Conservation (phyloP, 2,797 vertebrate species). For the Muraenolepis orangiensis region DNA sequence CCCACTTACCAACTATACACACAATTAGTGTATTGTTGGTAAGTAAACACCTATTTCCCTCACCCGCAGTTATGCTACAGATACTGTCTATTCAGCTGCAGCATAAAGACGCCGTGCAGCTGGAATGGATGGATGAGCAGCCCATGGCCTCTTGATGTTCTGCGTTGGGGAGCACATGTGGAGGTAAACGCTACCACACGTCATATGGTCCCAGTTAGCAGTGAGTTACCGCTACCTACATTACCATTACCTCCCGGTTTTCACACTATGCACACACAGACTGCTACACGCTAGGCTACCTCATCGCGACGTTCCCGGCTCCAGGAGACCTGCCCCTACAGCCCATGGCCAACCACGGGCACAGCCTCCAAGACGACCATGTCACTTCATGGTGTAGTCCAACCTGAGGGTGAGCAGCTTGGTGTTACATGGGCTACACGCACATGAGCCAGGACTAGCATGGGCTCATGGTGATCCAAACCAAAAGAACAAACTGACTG, state of each 20-base stretch:
- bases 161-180: neutral
- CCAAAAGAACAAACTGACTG: neutral
- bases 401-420: neutral
- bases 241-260: neutral
- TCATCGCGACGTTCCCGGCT: neutral
- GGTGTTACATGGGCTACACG: no score
- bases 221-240: neutral
- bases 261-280: neutral
- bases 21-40: neutral
- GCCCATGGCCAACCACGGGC: neutral
- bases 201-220: conserved; percentile 37
- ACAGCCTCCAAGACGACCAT: neutral
- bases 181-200: neutral
- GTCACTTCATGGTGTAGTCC: neutral
- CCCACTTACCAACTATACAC: neutral
- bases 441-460: no score
- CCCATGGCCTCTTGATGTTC: neutral
- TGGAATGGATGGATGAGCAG: neutral
- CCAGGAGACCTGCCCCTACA: neutral
- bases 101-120: neutral
- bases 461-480: neutral
- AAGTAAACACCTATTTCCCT: neutral
- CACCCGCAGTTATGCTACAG: neutral
- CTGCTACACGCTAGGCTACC: neutral
- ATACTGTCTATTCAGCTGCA: neutral